A percentile compares a stretch with the other conserved stretches of the same genome.
Conservation (phyloP, 2,888 invertebrate species). For the Sinopyrophorus schimmeli region DNA sequence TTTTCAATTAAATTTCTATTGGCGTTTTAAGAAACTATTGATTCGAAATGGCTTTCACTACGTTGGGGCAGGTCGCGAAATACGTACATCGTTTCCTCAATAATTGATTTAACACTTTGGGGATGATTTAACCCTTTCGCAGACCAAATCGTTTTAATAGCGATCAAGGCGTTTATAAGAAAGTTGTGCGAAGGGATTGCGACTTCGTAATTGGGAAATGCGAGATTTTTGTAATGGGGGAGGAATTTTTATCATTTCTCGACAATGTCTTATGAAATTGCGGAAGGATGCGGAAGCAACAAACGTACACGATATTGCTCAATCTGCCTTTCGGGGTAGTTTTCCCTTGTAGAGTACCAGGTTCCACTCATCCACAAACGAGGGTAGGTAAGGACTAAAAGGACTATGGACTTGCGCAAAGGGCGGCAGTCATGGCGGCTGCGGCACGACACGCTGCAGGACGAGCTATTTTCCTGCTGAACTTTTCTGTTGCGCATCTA, state of each 20-base stretch:
- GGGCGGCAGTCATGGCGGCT: conserved; percentile 61
- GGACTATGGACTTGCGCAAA: conserved; percentile 61
- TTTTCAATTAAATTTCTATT: too few species aligned
- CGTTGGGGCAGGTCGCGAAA: conserved; percentile 34
- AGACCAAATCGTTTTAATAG: too few species aligned
- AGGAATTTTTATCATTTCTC: conserved; percentile 14
- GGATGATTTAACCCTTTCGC: too few species aligned
- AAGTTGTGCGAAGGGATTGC: too few species aligned
- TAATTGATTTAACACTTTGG: conserved; percentile 12
- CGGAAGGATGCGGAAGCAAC: conserved; percentile 21
- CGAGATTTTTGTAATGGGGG: conserved; percentile 1
- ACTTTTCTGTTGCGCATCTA: conserved; percentile 24
- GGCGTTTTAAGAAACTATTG: too few species aligned
- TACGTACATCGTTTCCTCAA: conserved; percentile 9
- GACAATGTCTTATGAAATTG: conserved; percentile 8
- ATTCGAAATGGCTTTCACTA: too few species aligned
- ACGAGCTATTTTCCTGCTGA: conserved; percentile 49
- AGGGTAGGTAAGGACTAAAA: conserved; percentile 43
- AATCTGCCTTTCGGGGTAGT: conserved; percentile 30
- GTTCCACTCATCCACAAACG: conserved; percentile 32
- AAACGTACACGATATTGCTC: conserved; percentile 27
- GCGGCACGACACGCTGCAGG: conserved; percentile 61
- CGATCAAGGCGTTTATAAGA: too few species aligned
- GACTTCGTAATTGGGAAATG: too few species aligned
- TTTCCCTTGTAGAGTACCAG: conserved; percentile 34